Conservation (phyloP, 2,888 invertebrate species). For the Agrilus biguttatus region DNA sequence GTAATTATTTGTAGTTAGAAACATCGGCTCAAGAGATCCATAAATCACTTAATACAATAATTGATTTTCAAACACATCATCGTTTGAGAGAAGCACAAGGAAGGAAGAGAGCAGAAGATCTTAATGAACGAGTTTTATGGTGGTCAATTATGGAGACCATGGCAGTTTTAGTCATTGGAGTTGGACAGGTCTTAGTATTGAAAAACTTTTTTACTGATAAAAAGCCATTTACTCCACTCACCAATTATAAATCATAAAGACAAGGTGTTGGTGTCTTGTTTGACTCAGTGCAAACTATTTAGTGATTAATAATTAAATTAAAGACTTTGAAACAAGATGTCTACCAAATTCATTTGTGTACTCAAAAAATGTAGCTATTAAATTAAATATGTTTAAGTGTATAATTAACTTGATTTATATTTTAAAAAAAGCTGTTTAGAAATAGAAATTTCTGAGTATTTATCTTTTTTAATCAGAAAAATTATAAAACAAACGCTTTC, state of each 20-base stretch:
- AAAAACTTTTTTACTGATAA: constrained; percentile 83
- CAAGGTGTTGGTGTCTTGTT: too few species aligned
- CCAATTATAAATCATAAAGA: too few species aligned
- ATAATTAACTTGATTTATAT: too few species aligned
- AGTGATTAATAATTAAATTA: too few species aligned
- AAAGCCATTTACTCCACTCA: constrained; percentile 29
- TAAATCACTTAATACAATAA: constrained; percentile 70
- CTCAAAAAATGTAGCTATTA: too few species aligned
- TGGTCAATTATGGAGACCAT: constrained; percentile 88
- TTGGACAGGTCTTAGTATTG: constrained; percentile 81
- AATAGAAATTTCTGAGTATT: not conserved
- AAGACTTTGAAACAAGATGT: too few species aligned
- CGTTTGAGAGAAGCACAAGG: constrained; percentile 88
- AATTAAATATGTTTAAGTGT: too few species aligned
- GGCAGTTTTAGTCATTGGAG: constrained; percentile 70
- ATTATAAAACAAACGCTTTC: too few species aligned
- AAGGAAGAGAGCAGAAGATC: constrained; percentile 88
- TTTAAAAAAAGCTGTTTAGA: too few species aligned
- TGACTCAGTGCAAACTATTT: too few species aligned
- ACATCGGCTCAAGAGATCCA: constrained; percentile 81
- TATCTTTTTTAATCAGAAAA: too few species aligned
- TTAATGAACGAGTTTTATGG: constrained; percentile 85
- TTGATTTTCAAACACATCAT: constrained; percentile 96
- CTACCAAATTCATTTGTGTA: too few species aligned
- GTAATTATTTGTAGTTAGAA: constrained; percentile 60